Base-by-base conservation (phyloP, 2,113 vertebrate species). In the Hydropotes inermis region DNA sequence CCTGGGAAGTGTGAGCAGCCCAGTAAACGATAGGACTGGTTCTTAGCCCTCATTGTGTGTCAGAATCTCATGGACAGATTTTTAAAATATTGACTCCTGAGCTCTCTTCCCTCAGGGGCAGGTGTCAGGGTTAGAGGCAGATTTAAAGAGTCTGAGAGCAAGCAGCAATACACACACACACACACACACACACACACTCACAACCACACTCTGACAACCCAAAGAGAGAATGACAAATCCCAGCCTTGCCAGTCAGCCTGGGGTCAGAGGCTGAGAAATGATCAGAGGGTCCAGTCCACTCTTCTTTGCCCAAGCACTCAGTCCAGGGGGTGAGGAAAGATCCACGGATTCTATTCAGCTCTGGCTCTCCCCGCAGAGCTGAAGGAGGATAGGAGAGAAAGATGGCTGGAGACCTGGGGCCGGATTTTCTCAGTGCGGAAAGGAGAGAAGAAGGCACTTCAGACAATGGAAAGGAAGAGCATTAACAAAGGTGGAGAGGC, bases 41-140 rank as follows among this genome's bases (percentile, higher is more conserved):
- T 60, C 43, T 74, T 82, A 54, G 57, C 81, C 87, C 57, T 58
- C 87, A 58, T 2, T 36, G n/a, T 30, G 39, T 61, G 28, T 57
- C 78, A 30, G 52, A 33, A 60, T 88, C 74, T 74, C 88, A 52
- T 7, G 9, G 60, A 82, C 28, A 60, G 13, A 28, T 54, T 76
- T 87, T 87, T 11, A 0, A 83, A 82, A 76, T 27, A 33, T 0
- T 25, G 25, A 76, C 30, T 82, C n/a, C 82, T 91, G 67, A 82
- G n/a, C 12, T 74, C 54, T 43, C 70, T 74, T 94, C 58, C 60
- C 17, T 61, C 33, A 52, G 36, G 83, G 30, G 93, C 84, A 95
- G 67, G n/a, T 25, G 4, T 60, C 43, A 86, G 79, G 33, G 28
- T 64, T 30, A 45, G 43, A 89, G 58, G 14, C 57, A 81, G 79